Percentiles rank a stretch among this genome's conserved stretches.
These are phyloP conservation scores for Rousettus leschenaultii DNA, from an alignment of 2,113 vertebrate species.

Conservation along the genomic window DNA sequence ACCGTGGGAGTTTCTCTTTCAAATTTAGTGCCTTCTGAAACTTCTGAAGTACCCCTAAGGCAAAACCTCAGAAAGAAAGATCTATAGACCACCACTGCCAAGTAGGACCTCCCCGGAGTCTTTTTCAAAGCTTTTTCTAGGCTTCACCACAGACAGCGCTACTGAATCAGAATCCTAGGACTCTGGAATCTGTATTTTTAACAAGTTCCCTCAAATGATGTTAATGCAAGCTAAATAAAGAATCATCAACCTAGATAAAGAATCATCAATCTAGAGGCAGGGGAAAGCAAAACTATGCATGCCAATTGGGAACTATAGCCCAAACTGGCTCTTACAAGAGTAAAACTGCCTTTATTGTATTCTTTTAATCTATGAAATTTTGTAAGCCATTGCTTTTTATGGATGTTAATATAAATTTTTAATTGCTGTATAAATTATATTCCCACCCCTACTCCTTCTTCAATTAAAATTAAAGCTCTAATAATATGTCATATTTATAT, in stretches of 20 bases:
- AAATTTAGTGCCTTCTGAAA: not conserved
- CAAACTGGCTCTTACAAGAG: not conserved
- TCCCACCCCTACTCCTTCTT: not conserved
- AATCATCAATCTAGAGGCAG: not conserved
- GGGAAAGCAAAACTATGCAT: not conserved
- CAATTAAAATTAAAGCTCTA: conserved; percentile 12
- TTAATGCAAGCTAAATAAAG: not conserved
- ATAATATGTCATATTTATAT: not conserved
- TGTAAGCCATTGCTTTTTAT: not conserved
- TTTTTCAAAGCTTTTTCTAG: not conserved
- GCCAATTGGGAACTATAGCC: not conserved
- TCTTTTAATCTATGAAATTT: not conserved
- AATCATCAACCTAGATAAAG: not conserved
- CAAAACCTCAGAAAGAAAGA: not conserved
- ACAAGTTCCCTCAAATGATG: not conserved
- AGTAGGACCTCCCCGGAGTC: not conserved
- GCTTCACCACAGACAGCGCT: not conserved
- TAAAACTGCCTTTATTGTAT: not conserved
- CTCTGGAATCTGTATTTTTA: not conserved
- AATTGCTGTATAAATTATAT: not conserved
- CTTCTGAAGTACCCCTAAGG: not conserved
- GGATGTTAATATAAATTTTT: not conserved
- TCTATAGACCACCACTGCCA: not conserved
- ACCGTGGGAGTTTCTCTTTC: not conserved
- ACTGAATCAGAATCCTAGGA: not conserved